A percentile compares a stretch with the other conserved stretches of the same genome.
Conservation (phyloP, 2,113 vertebrate genomes). For the mouse (Mus musculus) region GRCm39 chr8:46328501-46329000, state of each 20-base stretch:
- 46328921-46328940: not conserved
- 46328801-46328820: not conserved
- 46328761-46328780: not conserved
- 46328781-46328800: not conserved
- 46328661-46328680: not conserved
- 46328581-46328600: not conserved
- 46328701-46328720: not conserved
- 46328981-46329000: not conserved
- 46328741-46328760: not conserved
- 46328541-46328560: conserved; percentile 18
- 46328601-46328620: not conserved
- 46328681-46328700: not conserved
- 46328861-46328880: not conserved
- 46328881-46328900: not conserved
- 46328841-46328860: not conserved
- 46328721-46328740: not conserved
- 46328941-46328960: not conserved
- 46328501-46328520: conserved; percentile 69
- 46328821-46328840: not conserved
- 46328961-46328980: not conserved
- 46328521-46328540: conserved; percentile 42
- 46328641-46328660: not conserved
- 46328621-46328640: not conserved
- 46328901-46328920: not conserved
- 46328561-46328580: not conserved